Evolutionary conservation across 2,797 vertebrate species (phyloP).

Genomic region (Capromys pilorides): DNA sequence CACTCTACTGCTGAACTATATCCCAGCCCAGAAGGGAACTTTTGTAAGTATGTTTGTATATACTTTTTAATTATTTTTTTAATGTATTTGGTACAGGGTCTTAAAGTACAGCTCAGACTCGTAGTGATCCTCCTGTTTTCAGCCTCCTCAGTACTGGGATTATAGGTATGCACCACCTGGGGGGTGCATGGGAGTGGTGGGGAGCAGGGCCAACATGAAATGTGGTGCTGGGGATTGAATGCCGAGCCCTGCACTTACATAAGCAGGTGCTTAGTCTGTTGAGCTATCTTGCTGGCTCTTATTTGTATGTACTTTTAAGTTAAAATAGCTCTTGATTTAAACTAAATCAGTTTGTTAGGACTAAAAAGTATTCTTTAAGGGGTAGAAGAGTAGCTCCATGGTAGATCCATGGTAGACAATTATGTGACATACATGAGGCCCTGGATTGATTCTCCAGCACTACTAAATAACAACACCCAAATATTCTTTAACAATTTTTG

Average conservation of each 20-base stretch:
- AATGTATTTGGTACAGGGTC: no score
- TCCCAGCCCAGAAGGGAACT: not conserved
- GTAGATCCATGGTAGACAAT: not conserved
- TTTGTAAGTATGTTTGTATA: not conserved
- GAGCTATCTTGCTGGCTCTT: not conserved
- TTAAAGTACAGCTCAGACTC: no score
- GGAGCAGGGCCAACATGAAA: no score
- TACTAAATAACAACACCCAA: not conserved
- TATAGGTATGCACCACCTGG: no score
- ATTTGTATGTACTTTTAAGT: conserved; percentile 1
- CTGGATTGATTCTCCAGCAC: not conserved
- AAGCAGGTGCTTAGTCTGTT: no score
- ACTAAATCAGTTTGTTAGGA: conserved; percentile 1
- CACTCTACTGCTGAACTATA: not conserved
- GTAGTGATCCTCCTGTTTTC: no score
- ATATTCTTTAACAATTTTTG: not conserved
- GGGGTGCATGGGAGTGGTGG: no score
- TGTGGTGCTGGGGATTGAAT: no score
- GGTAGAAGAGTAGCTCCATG: not conserved
- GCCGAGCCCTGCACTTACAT: no score
- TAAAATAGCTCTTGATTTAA: not conserved
- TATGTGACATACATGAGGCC: not conserved
- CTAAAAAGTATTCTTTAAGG: conserved; percentile 25
- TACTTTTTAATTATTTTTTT: no score
- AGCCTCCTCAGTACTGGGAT: no score